Conservation (phyloP, 2,888 invertebrate species). For the Cyclophora albipunctata region DNA sequence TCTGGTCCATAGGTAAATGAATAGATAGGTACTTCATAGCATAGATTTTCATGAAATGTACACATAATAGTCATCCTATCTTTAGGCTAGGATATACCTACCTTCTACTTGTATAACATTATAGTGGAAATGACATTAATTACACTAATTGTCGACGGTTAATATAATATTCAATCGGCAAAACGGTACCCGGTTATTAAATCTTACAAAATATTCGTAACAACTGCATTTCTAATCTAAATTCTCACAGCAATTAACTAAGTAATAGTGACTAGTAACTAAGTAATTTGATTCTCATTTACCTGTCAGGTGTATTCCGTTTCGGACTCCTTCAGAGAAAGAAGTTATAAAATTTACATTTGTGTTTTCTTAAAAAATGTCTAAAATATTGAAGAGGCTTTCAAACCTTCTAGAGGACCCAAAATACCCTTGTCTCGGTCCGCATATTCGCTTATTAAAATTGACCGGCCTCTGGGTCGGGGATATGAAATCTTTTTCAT, state of each 20-base stretch:
- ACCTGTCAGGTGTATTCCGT: constrained; percentile 5
- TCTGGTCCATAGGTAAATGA: no score
- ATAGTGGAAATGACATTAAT: no score
- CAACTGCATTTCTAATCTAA: constrained; percentile 28
- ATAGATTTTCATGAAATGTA: no score
- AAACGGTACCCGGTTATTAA: constrained; percentile 34
- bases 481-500: constrained; percentile 16
- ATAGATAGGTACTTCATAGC: no score
- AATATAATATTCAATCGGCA: constrained; percentile 31
- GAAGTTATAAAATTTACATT: constrained; percentile 5
- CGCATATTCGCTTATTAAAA: constrained; percentile 34
- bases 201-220: constrained; percentile 30
- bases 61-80: no score
- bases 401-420: constrained; percentile 33
- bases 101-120: no score
- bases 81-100: no score
- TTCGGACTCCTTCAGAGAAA: constrained; percentile 2
- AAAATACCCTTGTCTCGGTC: constrained; percentile 41
- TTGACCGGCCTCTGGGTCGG: constrained; percentile 43
- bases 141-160: constrained; percentile 1
- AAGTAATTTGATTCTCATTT: background rate
- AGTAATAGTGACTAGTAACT: constrained; percentile 5
- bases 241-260: constrained; percentile 33
- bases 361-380: constrained; percentile 6
- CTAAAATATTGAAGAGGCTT: constrained; percentile 11